These are phyloP conservation scores for Mercenaria mercenaria DNA, from an alignment of 1,140 invertebrate genomes.

Conservation along the genomic window DNA sequence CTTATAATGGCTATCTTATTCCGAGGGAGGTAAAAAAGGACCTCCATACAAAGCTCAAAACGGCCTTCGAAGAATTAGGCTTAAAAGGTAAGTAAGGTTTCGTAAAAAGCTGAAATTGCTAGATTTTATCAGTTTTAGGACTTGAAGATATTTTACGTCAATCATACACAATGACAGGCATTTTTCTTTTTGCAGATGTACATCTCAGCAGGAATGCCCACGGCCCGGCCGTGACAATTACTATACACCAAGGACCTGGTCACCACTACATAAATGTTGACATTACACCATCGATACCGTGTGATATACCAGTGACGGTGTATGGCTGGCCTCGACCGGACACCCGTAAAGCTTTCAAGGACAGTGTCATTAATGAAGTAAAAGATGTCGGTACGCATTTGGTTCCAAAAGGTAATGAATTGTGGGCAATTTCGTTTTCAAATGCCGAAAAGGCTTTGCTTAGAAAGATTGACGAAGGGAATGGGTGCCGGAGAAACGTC, in stretches of 20 bases:
- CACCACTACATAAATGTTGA: slow-evolving; percentile 9
- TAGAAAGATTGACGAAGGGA: neutral
- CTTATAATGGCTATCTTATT: neutral
- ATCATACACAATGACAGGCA: neutral
- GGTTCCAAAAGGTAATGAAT: slow-evolving; percentile 10
- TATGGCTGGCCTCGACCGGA: neutral
- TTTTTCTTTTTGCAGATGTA: slow-evolving; percentile 13
- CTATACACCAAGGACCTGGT: neutral
- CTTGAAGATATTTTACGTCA: neutral
- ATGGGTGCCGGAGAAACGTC: neutral
- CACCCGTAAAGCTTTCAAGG: neutral
- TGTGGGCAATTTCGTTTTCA: neutral
- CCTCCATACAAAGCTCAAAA: neutral
- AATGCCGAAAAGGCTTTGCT: neutral
- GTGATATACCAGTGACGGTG: too few relatives aligned
- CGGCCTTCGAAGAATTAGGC: neutral
- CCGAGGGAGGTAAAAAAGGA: slow-evolving; percentile 7
- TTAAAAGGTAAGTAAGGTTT: slow-evolving; percentile 3
- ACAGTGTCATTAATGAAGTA: neutral
- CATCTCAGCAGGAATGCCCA: neutral
- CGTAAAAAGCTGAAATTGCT: neutral
- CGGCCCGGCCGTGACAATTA: neutral
- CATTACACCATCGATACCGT: neutral
- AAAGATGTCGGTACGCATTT: neutral
- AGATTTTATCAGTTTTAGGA: neutral